Conservation (phyloP, 1,140 invertebrate genomes). For the Microplitis demolitor region DNA sequence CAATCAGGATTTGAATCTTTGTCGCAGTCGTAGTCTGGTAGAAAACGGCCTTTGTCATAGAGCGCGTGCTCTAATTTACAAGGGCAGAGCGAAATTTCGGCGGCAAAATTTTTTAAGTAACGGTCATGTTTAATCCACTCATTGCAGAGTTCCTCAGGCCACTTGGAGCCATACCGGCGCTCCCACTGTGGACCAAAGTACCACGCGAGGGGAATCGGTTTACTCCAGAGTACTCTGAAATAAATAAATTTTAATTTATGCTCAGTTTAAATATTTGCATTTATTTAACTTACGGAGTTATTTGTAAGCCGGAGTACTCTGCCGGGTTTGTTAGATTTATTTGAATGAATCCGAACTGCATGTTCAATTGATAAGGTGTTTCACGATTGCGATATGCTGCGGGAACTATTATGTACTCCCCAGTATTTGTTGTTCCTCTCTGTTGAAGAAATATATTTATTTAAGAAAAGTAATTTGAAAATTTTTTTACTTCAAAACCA, state of each 20-base stretch:
- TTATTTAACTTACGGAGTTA: conserved; percentile 76
- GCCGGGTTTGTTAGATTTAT: conserved; percentile 85
- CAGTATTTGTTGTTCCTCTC: conserved; percentile 67
- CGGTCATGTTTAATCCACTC: conserved; percentile 87
- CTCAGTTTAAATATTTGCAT: neutral
- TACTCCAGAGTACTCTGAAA: conserved; percentile 81
- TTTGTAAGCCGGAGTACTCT: conserved; percentile 69
- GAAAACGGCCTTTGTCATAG: conserved; percentile 87
- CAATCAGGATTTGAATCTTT: conserved; percentile 89
- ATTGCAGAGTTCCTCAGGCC: conserved; percentile 82
- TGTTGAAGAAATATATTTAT: conserved; percentile 55
- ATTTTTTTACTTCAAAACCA: conserved; percentile 21
- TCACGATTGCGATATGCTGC: conserved; percentile 71
- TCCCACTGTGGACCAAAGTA: conserved; percentile 91
- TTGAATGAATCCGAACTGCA: conserved; percentile 88
- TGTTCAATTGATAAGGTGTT: conserved; percentile 71
- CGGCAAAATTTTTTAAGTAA: conserved; percentile 86
- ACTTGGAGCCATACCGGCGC: conserved; percentile 73
- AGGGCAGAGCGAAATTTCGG: conserved; percentile 85
- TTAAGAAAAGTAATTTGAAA: neutral
- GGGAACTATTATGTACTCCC: conserved; percentile 71
- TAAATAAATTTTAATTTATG: conserved; percentile 28
- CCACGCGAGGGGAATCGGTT: conserved; percentile 89
- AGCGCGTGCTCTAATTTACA: conserved; percentile 90
- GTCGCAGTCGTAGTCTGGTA: conserved; percentile 91